phyloP scores from a whole-genome alignment of 53 echinoderm and acorn worm genomes.

The Zoroaster sp. region DNA sequence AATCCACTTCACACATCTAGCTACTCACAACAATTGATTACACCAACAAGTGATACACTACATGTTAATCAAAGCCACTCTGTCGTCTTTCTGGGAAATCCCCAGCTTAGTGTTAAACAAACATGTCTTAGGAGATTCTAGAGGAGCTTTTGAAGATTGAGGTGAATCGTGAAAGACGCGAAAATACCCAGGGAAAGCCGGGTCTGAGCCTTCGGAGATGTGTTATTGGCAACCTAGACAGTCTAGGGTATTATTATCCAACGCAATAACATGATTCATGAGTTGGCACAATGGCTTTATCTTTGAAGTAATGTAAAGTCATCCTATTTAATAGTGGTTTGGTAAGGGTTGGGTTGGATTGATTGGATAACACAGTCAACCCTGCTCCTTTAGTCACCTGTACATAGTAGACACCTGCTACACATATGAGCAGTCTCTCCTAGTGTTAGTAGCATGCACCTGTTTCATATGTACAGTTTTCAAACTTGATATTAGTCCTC shows the following conservation, averaged over 20 bases:
- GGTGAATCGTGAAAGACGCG: conserved; percentile 17
- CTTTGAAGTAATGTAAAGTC: conserved; percentile 24
- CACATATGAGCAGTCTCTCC: too few relatives aligned
- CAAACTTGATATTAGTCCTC: too few relatives aligned
- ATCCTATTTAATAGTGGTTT: not conserved
- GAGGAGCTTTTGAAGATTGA: not conserved
- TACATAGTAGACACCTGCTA: not conserved
- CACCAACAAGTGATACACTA: not conserved
- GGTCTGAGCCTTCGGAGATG: conserved; percentile 12
- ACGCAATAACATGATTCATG: conserved; percentile 24
- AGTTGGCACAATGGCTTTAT: not conserved
- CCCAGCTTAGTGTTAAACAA: conserved; percentile 16
- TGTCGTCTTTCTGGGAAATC: conserved; percentile 7
- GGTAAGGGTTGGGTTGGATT: not conserved
- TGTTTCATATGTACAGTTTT: too few relatives aligned
- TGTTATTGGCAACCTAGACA: not conserved
- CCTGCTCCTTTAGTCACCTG: not conserved
- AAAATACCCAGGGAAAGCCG: conserved; percentile 19
- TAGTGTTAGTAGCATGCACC: too few relatives aligned
- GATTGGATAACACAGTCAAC: not conserved
- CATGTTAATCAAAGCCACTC: not conserved
- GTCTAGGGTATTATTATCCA: conserved; percentile 4
- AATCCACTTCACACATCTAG: not conserved
- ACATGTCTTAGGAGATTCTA: not conserved
- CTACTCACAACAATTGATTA: not conserved